Evolutionary conservation across 2,888 invertebrate species (phyloP).

Genomic region (Drosophila meridiana): DNA sequence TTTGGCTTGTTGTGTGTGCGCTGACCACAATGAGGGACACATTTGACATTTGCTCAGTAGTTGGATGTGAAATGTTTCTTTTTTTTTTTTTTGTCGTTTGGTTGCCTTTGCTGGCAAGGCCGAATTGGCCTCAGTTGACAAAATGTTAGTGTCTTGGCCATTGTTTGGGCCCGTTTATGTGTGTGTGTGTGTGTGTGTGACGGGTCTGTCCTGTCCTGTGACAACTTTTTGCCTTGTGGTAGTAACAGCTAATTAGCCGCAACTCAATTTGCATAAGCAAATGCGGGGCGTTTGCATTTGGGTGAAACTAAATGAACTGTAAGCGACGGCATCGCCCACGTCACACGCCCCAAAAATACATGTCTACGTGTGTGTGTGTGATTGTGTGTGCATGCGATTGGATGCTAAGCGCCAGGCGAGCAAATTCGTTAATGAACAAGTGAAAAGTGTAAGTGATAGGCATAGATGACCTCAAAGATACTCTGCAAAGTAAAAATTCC

Average conservation of each 20-base stretch:
- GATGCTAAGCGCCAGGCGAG: slow-evolving; percentile 34
- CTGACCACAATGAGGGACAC: slow-evolving; percentile 34
- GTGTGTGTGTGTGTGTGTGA: neutral
- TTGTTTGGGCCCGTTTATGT: slow-evolving; percentile 5
- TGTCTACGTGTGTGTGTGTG: slow-evolving; percentile 1
- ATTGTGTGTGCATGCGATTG: slow-evolving; percentile 14
- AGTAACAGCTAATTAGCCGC: slow-evolving; percentile 63
- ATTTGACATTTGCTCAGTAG: slow-evolving; percentile 51
- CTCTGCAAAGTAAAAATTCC: slow-evolving; percentile 6
- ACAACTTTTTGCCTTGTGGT: slow-evolving; percentile 29
- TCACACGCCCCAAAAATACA: slow-evolving; percentile 40
- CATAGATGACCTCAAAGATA: neutral
- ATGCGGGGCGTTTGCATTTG: slow-evolving; percentile 47
- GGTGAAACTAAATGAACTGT: slow-evolving; percentile 65
- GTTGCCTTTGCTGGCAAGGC: slow-evolving; percentile 30
- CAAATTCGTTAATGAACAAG: slow-evolving; percentile 65
- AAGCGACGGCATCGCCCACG: slow-evolving; percentile 52
- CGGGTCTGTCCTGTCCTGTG: slow-evolving; percentile 20
- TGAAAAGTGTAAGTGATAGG: slow-evolving; percentile 5
- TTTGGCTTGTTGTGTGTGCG: slow-evolving; percentile 20
- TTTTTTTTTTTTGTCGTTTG: neutral
- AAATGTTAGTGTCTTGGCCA: slow-evolving; percentile 34
- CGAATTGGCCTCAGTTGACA: slow-evolving; percentile 21
- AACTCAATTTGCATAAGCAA: slow-evolving; percentile 64
- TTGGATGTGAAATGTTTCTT: slow-evolving; percentile 34